Percentiles rank a stretch among this genome's conserved stretches.
These are phyloP conservation scores for Montipora sp. DNA, from an alignment of 64 coral and sea anemone species.

Conservation along the genomic window DNA sequence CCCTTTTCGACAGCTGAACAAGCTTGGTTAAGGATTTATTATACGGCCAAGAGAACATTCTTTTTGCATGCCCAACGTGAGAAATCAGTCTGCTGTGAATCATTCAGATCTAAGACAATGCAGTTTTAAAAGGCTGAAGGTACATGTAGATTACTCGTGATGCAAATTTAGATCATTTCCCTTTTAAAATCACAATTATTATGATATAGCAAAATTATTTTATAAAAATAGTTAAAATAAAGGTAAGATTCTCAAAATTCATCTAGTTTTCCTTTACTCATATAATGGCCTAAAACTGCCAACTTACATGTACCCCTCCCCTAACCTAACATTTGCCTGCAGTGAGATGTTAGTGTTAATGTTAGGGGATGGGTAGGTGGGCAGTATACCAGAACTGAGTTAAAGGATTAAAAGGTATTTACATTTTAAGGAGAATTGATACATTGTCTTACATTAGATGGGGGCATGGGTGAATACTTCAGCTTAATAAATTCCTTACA, in stretches of 20 bases:
- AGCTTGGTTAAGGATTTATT: too few relatives aligned
- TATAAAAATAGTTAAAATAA: background rate
- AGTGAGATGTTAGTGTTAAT: background rate
- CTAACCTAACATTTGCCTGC: background rate
- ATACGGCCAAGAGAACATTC: too few relatives aligned
- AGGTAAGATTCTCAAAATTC: background rate
- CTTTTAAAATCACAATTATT: background rate
- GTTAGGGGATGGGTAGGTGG: background rate
- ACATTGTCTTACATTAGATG: background rate
- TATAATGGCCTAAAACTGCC: background rate
- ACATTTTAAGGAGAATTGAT: background rate
- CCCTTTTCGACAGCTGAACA: too few relatives aligned
- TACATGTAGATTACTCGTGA: too few relatives aligned
- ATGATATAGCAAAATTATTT: background rate
- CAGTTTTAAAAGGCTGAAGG: too few relatives aligned
- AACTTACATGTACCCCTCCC: background rate
- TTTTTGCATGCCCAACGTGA: too few relatives aligned
- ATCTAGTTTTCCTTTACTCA: background rate
- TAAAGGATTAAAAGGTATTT: constrained; percentile 2
- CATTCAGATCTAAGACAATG: too few relatives aligned
- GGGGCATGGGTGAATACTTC: background rate
- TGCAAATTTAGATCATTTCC: too few relatives aligned
- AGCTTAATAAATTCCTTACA: background rate
- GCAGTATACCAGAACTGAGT: background rate
- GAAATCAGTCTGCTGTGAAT: too few relatives aligned